Evolutionary conservation across 2,888 invertebrate genomes (phyloP), one percentile per base, ranked within the genome.

Genomic region (Sylvicola fuscatus): DNA sequence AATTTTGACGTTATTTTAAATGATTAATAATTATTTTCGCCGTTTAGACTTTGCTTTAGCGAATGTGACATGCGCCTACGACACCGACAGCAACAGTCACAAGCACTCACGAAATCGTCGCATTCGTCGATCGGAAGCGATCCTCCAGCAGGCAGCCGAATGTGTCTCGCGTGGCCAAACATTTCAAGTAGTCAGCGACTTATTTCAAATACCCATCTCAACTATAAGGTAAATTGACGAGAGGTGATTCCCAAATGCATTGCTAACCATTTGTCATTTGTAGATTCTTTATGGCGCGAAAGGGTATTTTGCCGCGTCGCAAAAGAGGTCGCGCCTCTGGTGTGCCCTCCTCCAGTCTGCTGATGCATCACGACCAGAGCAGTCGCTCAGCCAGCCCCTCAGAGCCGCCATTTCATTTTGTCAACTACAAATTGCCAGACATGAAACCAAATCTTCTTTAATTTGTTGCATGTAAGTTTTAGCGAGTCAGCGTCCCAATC

Each of bases 141-240:
- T 78, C 46, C 51, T 82, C 35, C 67, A 76, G n/a, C 70, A 79
- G 50, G 83, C 83, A 1, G 83, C 83, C 3, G 81, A 82, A 52
- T 79, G 81, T 56, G 82, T 84, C 41, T 77, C 80, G n/a, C 72
- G 79, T 37, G 83, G 84, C 2, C 77, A 77, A 61, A 84, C 84
- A 47, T 84, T 83, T 64, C 83, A 83, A 58, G 81, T 78, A 2
- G 83, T 83, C 21, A 82, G 81, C 39, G 81, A 82, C 49, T 79
- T 79, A 63, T 84, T 80, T 57, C 80, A 80, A 53, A 83, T 84
- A 58, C 84, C 84, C 39, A 83, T 84, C 43, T 82, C 82, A 21
- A 84, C 83, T 28, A 81, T 84, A 54, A 68, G 68, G 64, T 66
- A 33, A 47, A 51, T 36, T n/a, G n/a, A n/a, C n/a, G n/a, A n/a